Conservation (phyloP, 1,140 invertebrate genomes). For the Hirudo medicinalis region DNA sequence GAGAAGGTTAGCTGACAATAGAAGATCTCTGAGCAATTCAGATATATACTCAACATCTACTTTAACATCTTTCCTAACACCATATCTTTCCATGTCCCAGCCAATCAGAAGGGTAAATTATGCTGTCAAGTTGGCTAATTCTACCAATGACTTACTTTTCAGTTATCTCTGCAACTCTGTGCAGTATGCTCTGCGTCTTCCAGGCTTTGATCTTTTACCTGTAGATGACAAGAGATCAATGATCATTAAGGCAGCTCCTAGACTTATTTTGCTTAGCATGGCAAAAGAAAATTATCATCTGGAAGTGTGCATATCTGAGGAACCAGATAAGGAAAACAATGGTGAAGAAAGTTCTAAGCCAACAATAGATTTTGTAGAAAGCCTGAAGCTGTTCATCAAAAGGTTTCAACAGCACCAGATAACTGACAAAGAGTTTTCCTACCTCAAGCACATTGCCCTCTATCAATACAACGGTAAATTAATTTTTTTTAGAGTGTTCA, state of each 20-base stretch:
- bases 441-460: conserved; percentile 3
- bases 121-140: background rate
- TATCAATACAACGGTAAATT: conserved; percentile 2
- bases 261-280: background rate
- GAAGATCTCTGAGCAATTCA: no score
- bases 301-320: background rate
- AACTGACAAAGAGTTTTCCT: background rate
- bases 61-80: background rate
- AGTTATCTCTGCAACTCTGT: background rate
- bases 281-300: conserved; percentile 4
- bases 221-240: background rate
- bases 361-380: conserved; percentile 1
- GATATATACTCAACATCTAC: no score
- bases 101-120: background rate
- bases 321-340: background rate
- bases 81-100: conserved; percentile 8
- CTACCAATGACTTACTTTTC: background rate
- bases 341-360: background rate
- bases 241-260: background rate
- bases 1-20: no score
- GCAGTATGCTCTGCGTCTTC: background rate
- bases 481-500: background rate
- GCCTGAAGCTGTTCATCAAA: background rate
- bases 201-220: background rate
- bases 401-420: background rate